phyloP scores from a whole-genome alignment of 2,888 invertebrate genomes.

The Belgica antarctica region DNA sequence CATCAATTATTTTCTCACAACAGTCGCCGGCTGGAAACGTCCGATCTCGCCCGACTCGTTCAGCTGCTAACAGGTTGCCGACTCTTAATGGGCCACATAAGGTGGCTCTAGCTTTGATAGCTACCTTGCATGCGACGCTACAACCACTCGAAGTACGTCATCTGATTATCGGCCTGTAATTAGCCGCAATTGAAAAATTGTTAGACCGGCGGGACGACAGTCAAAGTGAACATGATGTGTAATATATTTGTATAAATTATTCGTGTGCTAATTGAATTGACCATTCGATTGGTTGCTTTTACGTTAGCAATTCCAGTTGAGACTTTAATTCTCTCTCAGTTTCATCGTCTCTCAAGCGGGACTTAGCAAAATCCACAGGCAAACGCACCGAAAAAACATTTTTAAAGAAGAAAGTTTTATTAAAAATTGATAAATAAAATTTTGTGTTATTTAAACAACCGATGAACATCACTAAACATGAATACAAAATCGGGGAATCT shows the following conservation, averaged over 20 bases:
- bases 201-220: neutral
- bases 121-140: neutral
- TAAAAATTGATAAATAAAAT: neutral
- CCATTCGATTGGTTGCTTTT: no score
- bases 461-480: slow-evolving; percentile 40
- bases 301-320: no score
- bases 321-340: slow-evolving; percentile 1
- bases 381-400: neutral
- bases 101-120: neutral
- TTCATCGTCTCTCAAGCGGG: no score
- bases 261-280: slow-evolving; percentile 8
- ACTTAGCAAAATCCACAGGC: neutral
- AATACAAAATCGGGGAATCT: slow-evolving; percentile 60
- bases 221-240: neutral
- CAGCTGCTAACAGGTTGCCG: neutral
- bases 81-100: slow-evolving; percentile 33
- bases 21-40: neutral
- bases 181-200: neutral
- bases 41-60: neutral
- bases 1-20: slow-evolving; percentile 8
- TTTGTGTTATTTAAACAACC: slow-evolving; percentile 29
- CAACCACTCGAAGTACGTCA: no score
- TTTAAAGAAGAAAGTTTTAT: neutral
- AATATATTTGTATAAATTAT: slow-evolving; percentile 19
- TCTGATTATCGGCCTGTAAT: no score